A percentile compares a stretch with the other conserved stretches of the same genome.
Evolutionary conservation across 1,140 invertebrate genomes (phyloP).

Genomic region (Lasioglossum albipes): DNA sequence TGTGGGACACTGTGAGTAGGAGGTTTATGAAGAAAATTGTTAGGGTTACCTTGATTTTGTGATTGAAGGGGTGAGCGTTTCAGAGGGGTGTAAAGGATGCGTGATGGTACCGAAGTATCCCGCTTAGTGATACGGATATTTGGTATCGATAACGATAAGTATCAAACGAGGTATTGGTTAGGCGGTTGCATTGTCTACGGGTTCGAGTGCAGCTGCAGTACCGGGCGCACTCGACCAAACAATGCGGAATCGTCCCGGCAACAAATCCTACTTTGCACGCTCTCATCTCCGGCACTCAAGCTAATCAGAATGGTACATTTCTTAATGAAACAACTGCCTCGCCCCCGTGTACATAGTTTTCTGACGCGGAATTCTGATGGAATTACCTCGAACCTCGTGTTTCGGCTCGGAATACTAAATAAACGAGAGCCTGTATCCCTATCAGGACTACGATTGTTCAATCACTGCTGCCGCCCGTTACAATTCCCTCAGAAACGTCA

Average conservation of each 20-base stretch:
- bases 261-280: conserved; percentile 35
- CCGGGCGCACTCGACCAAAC: conserved; percentile 32
- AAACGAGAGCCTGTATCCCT: neutral
- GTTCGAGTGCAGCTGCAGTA: conserved; percentile 19
- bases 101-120: neutral
- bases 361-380: conserved; percentile 12
- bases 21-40: too few relatives aligned
- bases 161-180: conserved; percentile 33
- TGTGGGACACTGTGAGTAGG: too few relatives aligned
- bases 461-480: neutral
- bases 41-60: too few relatives aligned
- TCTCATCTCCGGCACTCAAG: conserved; percentile 28
- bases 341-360: conserved; percentile 24
- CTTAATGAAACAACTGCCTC: conserved; percentile 46
- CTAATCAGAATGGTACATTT: conserved; percentile 40
- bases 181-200: conserved; percentile 8
- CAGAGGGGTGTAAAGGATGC: too few relatives aligned
- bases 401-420: neutral
- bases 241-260: conserved; percentile 34
- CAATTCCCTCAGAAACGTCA: neutral
- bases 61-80: too few relatives aligned
- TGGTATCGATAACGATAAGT: conserved; percentile 17
- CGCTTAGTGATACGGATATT: neutral
- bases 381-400: conserved; percentile 3
- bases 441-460: neutral